Conservation (phyloP, 2,113 vertebrate species). For the Bufo bufo region DNA sequence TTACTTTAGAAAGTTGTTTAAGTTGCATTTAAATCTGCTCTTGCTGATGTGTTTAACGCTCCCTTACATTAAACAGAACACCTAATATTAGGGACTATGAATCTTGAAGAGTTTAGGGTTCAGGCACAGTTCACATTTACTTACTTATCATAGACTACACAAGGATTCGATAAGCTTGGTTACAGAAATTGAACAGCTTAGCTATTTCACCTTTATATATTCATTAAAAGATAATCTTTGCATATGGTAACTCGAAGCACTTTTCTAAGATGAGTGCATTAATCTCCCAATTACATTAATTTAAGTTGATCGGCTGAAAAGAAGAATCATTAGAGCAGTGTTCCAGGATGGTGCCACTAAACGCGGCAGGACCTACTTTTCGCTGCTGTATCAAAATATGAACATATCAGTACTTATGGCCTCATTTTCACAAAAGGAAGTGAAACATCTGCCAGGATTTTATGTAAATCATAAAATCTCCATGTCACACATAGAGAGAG, state of each 20-base stretch:
- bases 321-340: constrained; percentile 44
- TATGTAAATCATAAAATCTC: constrained; percentile 9
- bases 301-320: constrained; percentile 47
- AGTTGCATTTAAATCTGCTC: constrained; percentile 43
- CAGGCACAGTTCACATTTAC: constrained; percentile 33
- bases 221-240: constrained; percentile 47
- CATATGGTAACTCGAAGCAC: constrained; percentile 13
- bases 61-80: constrained; percentile 45
- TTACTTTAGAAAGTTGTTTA: constrained; percentile 22
- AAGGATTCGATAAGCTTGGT: constrained; percentile 26
- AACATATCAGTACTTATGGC: constrained; percentile 6
- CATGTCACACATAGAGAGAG: background rate
- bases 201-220: constrained; percentile 42
- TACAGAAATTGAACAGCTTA: constrained; percentile 41
- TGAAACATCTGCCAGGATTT: constrained; percentile 5
- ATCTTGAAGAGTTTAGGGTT: constrained; percentile 32
- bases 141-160: constrained; percentile 33
- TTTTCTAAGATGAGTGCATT: constrained; percentile 40
- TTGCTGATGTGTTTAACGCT: constrained; percentile 39
- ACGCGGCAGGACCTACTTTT: constrained; percentile 24
- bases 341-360: constrained; percentile 38
- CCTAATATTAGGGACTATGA: constrained; percentile 40
- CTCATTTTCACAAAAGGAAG: background rate
- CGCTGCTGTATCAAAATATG: constrained; percentile 6
- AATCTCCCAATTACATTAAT: constrained; percentile 49